A percentile compares a stretch with the other conserved stretches of the same genome.
These are phyloP conservation scores for Aphelinus certus DNA, from an alignment of 1,140 invertebrate genomes.

Conservation along the genomic window DNA sequence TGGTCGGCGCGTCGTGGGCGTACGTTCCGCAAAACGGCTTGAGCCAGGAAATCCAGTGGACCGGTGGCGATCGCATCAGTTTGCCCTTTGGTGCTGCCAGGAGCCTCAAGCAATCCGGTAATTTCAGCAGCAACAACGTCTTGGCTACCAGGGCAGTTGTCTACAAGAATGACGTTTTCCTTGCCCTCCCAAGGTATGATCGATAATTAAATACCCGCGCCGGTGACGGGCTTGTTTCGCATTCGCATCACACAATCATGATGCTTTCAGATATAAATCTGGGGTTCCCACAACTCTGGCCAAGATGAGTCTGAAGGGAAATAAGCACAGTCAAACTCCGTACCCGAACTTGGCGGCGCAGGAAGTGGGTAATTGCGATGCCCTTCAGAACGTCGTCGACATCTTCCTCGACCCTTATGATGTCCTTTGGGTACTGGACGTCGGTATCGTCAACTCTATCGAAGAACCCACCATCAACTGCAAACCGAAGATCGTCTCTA, in stretches of 20 bases:
- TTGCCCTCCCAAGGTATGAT: slow-evolving; percentile 66
- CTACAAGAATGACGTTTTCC: slow-evolving; percentile 67
- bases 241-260: background rate
- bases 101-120: slow-evolving; percentile 67
- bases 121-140: slow-evolving; percentile 70
- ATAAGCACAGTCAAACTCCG: slow-evolving; percentile 61
- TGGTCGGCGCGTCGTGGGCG: background rate
- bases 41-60: slow-evolving; percentile 52
- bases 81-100: slow-evolving; percentile 70
- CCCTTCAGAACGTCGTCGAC: slow-evolving; percentile 72
- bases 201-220: background rate
- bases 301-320: slow-evolving; percentile 65
- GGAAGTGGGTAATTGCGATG: slow-evolving; percentile 71
- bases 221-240: background rate
- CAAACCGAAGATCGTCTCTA: slow-evolving; percentile 73
- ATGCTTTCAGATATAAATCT: slow-evolving; percentile 51
- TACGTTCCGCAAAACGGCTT: background rate
- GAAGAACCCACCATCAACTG: slow-evolving; percentile 71
- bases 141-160: slow-evolving; percentile 72
- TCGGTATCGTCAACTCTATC: slow-evolving; percentile 73
- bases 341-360: slow-evolving; percentile 73
- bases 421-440: slow-evolving; percentile 75
- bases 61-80: slow-evolving; percentile 49
- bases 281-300: slow-evolving; percentile 71
- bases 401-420: slow-evolving; percentile 68